Evolutionary conservation across 2,888 invertebrate species (phyloP), one percentile per base, ranked within the genome.

Genomic region (Anagyrus pseudococci): DNA sequence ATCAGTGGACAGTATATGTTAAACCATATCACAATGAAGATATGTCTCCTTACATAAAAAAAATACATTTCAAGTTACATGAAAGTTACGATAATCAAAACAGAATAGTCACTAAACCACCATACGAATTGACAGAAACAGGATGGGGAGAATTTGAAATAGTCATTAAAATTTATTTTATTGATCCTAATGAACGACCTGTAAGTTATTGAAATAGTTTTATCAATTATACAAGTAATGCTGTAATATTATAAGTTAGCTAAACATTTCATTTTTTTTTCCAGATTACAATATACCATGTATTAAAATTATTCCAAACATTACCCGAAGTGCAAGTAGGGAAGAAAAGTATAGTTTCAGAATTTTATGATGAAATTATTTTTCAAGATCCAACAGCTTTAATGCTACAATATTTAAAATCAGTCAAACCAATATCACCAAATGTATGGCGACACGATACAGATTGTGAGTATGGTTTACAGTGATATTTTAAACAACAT

Each of bases 81-180:
- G 98, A 99, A 81, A 98, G 97, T 80, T 98, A 98, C 75, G 88
- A 92, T 0, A 98, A 97, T 82, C 93, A 93, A 1, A 96, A 95
- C 78, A 85, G 98, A 77, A 94, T 97, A 68, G 87, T 98, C 0
- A 92, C 93, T 0, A 94, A 96, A 78, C 96, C 97, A 0, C 99
- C 98, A 0, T 99, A 96, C 77, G 98, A 98, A 84, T 88, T 99
- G 6, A 94, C 93, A 0, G 98, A 99, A 82, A 98, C 98, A 0
- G 98, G 98, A 1, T 99, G 99, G 98, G 99, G 99, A 70, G 99
- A 99, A 83, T 99, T 99, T 80, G 98, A 99, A 83, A 93, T 98
- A 68, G 93, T 95, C 37, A 97, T 99, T 58, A 98, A 98, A 81
- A 93, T 99, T 67, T 96, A 95, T 81, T 99, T 99, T 74, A 91